Percentiles rank a stretch among this genome's conserved stretches.
Conservation (phyloP, 1,140 invertebrate genomes). For the Drosophila erecta region DNA sequence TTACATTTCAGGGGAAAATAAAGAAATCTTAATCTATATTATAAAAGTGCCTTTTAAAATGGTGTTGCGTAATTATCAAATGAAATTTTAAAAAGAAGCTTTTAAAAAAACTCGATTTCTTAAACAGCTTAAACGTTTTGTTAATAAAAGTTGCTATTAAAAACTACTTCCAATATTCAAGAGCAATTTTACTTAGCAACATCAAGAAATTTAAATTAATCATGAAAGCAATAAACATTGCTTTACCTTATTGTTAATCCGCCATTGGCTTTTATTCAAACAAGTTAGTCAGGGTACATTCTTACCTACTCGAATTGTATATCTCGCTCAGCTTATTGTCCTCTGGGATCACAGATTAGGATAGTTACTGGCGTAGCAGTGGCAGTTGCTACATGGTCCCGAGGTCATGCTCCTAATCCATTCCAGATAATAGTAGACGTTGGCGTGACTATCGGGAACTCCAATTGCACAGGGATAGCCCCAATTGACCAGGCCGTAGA, state of each 20-base stretch:
- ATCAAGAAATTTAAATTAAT: too few species aligned
- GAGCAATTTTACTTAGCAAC: too few species aligned
- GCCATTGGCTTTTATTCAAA: not conserved
- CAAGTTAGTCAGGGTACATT: not conserved
- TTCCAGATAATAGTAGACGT: slow-evolving; percentile 41
- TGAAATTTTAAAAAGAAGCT: too few species aligned
- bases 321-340: not conserved
- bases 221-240: too few species aligned
- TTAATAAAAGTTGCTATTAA: too few species aligned
- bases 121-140: too few species aligned
- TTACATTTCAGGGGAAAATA: not conserved
- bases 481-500: slow-evolving; percentile 86
- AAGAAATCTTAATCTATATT: not conserved
- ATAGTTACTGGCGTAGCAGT: slow-evolving; percentile 78
- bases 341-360: not conserved
- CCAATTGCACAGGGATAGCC: slow-evolving; percentile 86
- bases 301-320: not conserved
- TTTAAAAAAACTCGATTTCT: too few species aligned
- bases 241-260: not conserved
- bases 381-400: slow-evolving; percentile 45
- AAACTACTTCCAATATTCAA: too few species aligned
- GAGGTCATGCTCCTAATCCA: slow-evolving; percentile 51
- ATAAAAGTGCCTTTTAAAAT: not conserved
- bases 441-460: slow-evolving; percentile 85
- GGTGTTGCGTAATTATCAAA: too few species aligned